Base-by-base conservation (phyloP, 2,797 vertebrate genomes). In the Alectoris magna region DNA sequence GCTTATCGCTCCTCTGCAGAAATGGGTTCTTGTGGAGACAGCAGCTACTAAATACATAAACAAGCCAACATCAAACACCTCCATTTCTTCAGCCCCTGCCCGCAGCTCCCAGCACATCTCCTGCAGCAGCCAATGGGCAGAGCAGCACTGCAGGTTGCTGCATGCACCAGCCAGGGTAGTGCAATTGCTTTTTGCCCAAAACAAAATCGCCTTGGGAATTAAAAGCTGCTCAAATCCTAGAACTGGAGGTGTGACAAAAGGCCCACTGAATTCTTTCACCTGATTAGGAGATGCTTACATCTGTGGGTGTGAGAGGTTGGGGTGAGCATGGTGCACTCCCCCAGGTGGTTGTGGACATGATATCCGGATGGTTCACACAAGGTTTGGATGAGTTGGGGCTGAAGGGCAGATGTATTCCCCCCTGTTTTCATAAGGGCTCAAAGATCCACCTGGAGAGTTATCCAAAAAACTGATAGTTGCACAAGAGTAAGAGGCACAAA, bases 21-120 rank as follows among this genome's bases (percentile, higher is more conserved):
- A 80, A 92, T 34, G 38, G 43, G 34, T 13, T 60, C 82, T 91
- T 0, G 0, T 22, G 48, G 81, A 87, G 67, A 78, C 0, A 1
- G 53, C 51, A 63, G 53, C 64, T 84, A 76, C 73, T 80, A 70
- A 91, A 87, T 80, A 87, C 89, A 87, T 91, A 94, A 91, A 92
- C 59, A 84, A 48, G 19, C 55, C 78, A 88, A 94, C 91, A 90
- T 95, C 95, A 95, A 95, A 95, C 84, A 81, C 76, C 77, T 89
- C 18, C 2, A 4, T 68, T 67, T 58, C 64, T 74, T 8, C 77
- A 75, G 92, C 26, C 87, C 34, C 56, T 51, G 62, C 63, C 66
- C 76, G 8, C 55, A 83, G 85, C 46, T 90, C 58, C 55, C 80
- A 69, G 79, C 34, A 3, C 0, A 1, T 49, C 73, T 22, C 7